phyloP scores from a whole-genome alignment of 1,140 invertebrate species.

The Gonioctena quinquepunctata region DNA sequence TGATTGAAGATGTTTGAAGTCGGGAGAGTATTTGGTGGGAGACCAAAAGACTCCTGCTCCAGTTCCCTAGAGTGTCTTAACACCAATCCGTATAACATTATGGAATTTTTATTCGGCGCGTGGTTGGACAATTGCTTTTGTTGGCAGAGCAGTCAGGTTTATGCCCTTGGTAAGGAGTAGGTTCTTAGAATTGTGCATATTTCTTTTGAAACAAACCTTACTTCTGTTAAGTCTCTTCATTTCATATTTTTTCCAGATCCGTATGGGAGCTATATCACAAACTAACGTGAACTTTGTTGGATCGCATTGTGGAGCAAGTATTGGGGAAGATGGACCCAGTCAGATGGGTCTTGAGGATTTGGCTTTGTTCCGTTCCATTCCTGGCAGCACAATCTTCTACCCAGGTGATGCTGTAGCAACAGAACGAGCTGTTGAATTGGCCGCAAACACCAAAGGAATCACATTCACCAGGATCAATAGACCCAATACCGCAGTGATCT shows the following conservation, averaged over 20 bases:
- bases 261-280: conserved; percentile 99
- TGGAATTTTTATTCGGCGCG: too few species aligned
- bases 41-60: too few species aligned
- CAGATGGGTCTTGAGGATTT: conserved; percentile 99
- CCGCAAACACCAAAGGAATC: conserved; percentile 93
- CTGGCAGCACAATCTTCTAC: conserved; percentile 94
- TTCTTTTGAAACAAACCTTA: background rate
- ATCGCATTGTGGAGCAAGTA: conserved; percentile 95
- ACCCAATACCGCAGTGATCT: conserved; percentile 86
- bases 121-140: too few species aligned
- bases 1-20: too few species aligned
- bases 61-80: too few species aligned
- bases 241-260: conserved; percentile 66
- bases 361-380: conserved; percentile 92
- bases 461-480: conserved; percentile 96
- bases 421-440: conserved; percentile 92
- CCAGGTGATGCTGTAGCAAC: conserved; percentile 93
- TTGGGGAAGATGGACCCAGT: conserved; percentile 97
- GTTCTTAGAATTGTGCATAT: too few species aligned
- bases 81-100: too few species aligned
- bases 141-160: too few species aligned
- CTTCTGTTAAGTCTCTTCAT: background rate
- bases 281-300: conserved; percentile 95
- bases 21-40: too few species aligned
- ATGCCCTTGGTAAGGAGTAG: too few species aligned